Evolutionary conservation across 2,113 vertebrate genomes (phyloP).

Genomic region (Antennarius striatus): DNA sequence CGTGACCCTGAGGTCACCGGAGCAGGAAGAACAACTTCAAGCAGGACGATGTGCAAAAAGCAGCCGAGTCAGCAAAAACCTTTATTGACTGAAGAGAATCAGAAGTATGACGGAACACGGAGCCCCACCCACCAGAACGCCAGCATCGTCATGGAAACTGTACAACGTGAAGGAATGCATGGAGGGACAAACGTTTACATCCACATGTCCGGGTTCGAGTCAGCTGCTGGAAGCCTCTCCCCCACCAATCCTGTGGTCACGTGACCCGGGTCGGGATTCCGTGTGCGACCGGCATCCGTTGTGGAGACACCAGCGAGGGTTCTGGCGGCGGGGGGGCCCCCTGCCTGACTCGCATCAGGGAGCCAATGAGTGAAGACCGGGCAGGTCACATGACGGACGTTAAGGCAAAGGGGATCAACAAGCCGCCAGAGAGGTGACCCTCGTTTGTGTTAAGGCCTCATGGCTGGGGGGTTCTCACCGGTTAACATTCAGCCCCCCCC

Average conservation of each 20-base stretch:
- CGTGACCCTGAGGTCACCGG: neutral
- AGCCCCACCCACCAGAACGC: constrained; percentile 72
- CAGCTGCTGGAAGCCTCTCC: neutral
- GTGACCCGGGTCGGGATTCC: neutral
- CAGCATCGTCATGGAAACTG: constrained; percentile 73
- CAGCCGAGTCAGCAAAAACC: constrained; percentile 65
- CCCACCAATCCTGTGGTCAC: constrained; percentile 17
- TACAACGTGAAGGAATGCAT: constrained; percentile 75
- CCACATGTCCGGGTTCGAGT: constrained; percentile 58
- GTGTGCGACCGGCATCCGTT: constrained; percentile 12
- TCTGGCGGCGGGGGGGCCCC: constrained; percentile 64
- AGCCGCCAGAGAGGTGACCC: constrained; percentile 8
- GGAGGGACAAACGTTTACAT: constrained; percentile 62
- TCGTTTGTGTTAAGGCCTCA: constrained; percentile 66
- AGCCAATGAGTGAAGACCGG: too few species aligned
- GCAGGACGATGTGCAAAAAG: constrained; percentile 5
- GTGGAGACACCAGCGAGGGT: constrained; percentile 48
- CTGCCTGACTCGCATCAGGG: too few species aligned
- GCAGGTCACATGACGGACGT: constrained; percentile 9
- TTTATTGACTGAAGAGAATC: constrained; percentile 75
- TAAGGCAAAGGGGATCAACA: constrained; percentile 61
- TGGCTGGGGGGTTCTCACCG: constrained; percentile 11
- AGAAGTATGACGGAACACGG: constrained; percentile 72
- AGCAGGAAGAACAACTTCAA: constrained; percentile 20
- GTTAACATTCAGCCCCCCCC: constrained; percentile 53